A percentile compares a stretch with the other conserved stretches of the same genome.
phyloP scores from a whole-genome alignment of 35 echinoderm and acorn worm species.

The Heliocidaris tuberculata region DNA sequence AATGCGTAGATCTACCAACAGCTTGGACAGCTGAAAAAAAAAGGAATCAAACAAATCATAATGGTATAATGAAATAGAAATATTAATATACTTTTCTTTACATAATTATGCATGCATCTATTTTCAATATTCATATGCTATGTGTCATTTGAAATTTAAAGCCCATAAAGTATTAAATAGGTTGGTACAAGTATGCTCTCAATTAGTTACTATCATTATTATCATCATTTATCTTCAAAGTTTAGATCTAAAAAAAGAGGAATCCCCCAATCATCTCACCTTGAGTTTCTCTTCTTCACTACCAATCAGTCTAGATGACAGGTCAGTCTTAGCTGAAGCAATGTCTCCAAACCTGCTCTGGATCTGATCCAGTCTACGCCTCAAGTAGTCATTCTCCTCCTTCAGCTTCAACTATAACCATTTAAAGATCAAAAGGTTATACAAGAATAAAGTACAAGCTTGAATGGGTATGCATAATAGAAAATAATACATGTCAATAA shows the following conservation, averaged over 20 bases:
- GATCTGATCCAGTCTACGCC: constrained; percentile 72
- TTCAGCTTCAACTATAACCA: constrained; percentile 60
- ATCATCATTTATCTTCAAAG: not conserved
- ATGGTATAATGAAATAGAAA: not conserved
- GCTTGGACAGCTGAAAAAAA: constrained; percentile 69
- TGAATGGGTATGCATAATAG: too few relatives aligned
- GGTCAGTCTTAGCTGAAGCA: constrained; percentile 73
- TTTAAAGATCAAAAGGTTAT: too few relatives aligned
- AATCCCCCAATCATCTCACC: constrained; percentile 38
- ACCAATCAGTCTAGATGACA: constrained; percentile 82
- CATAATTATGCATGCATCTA: too few relatives aligned
- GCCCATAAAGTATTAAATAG: too few relatives aligned
- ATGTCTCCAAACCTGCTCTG: constrained; percentile 85
- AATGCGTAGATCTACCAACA: constrained; percentile 81
- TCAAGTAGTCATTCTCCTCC: constrained; percentile 72
- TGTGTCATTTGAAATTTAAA: too few relatives aligned
- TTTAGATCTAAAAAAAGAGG: not conserved
- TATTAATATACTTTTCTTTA: too few relatives aligned
- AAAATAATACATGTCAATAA: too few relatives aligned
- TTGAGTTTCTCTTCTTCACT: constrained; percentile 89
- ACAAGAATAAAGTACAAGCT: too few relatives aligned
- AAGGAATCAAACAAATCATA: too few relatives aligned
- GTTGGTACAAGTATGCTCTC: not conserved
- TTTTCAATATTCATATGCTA: too few relatives aligned
- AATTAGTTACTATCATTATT: not conserved